Conservation (phyloP, 2,113 vertebrate species). For the Varanus salvator region DNA sequence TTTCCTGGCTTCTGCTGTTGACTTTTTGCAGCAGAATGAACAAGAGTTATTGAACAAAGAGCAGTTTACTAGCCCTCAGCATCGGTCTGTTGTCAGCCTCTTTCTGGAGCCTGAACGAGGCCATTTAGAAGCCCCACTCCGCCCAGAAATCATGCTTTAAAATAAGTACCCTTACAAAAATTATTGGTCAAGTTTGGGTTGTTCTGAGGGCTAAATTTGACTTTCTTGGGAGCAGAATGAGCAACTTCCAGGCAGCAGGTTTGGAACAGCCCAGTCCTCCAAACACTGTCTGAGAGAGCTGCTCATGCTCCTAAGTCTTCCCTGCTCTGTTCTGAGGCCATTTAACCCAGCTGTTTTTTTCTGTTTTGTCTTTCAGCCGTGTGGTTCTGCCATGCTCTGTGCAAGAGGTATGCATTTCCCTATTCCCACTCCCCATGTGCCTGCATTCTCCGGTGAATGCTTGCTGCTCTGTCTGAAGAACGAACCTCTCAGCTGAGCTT, state of each 20-base stretch:
- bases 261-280: neutral
- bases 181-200: neutral
- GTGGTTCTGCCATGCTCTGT: constrained; percentile 95
- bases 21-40: neutral
- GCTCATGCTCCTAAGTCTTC: neutral
- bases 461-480: neutral
- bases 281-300: neutral
- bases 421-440: neutral
- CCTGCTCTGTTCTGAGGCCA: neutral
- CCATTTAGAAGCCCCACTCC: neutral
- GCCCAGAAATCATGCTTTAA: neutral
- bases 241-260: neutral
- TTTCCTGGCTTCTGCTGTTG: neutral
- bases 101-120: neutral
- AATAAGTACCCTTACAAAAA: too few relatives aligned
- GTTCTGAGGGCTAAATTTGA: neutral
- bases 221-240: neutral
- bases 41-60: neutral
- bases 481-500: neutral
- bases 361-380: constrained; percentile 81
- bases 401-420: constrained; percentile 86
- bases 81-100: neutral
- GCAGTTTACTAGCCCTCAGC: neutral
- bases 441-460: neutral
- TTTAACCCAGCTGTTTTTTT: constrained; percentile 10